phyloP scores from a whole-genome alignment of 2,113 vertebrate species.

The Malurus alboscapulatus region DNA sequence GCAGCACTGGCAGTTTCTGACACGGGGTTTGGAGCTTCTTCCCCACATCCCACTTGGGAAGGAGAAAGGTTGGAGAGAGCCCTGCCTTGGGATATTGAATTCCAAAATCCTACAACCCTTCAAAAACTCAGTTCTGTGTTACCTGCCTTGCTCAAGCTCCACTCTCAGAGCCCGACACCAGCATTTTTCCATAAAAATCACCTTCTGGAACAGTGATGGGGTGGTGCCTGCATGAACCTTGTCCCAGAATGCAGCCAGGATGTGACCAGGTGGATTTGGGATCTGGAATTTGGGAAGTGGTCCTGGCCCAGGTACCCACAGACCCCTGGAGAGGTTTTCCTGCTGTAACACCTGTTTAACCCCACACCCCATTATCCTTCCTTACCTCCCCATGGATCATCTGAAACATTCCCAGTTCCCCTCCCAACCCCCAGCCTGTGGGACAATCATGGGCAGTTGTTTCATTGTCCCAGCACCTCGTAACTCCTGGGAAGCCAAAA shows the following conservation, averaged over 20 bases:
- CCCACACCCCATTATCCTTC: neutral
- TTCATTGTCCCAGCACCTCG: conserved; percentile 24
- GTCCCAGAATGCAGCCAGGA: neutral
- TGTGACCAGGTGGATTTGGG: neutral
- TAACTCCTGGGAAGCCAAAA: neutral
- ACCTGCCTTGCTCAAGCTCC: neutral
- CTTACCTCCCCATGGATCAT: neutral
- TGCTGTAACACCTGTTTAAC: neutral
- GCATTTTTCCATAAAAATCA: neutral
- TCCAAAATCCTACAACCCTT: neutral
- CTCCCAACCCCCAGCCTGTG: neutral
- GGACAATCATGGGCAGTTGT: neutral
- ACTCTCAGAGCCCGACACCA: rapidly evolving
- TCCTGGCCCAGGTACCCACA: neutral
- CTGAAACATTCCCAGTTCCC: neutral
- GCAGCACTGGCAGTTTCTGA: neutral
- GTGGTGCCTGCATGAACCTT: neutral
- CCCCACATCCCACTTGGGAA: neutral
- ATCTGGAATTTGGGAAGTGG: neutral
- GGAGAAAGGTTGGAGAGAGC: neutral
- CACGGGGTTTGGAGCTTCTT: neutral
- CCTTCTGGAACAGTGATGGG: rapidly evolving
- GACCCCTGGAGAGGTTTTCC: neutral
- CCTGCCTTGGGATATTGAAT: neutral
- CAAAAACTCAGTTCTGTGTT: neutral